These are phyloP conservation scores for Drosophila grimshawi DNA, from an alignment of 1,140 invertebrate species.

Conservation along the genomic window DNA sequence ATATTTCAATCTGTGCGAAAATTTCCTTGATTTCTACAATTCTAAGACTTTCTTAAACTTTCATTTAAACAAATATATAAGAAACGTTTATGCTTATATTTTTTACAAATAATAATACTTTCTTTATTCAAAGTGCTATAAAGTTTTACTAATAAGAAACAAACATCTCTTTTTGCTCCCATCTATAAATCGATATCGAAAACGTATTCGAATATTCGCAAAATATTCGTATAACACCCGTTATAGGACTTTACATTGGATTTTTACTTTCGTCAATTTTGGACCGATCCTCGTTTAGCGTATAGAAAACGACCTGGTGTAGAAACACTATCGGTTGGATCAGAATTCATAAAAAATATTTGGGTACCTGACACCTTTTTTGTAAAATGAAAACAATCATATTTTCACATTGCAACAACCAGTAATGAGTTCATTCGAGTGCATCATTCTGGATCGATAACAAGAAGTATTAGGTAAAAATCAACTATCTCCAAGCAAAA, in stretches of 20 bases:
- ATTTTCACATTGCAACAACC: constrained; percentile 98
- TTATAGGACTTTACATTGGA: constrained; percentile 98
- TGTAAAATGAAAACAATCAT: constrained; percentile 99
- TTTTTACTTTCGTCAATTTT: constrained; percentile 99
- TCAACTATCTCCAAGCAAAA: constrained; percentile 58
- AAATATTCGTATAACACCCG: constrained; percentile 14
- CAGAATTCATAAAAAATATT: constrained; percentile 98
- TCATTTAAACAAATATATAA: constrained; percentile 34
- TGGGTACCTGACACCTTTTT: constrained; percentile 99
- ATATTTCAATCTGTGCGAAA: constrained; percentile 19
- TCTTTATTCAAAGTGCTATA: constrained; percentile 33
- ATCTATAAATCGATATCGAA: constrained; percentile 18
- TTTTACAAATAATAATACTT: constrained; percentile 9
- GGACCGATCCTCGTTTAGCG: constrained; percentile 97
- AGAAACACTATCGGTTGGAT: constrained; percentile 95
- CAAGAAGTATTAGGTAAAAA: constrained; percentile 96
- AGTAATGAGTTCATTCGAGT: constrained; percentile 98
- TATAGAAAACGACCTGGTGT: constrained; percentile 94
- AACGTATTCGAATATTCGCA: constrained; percentile 29
- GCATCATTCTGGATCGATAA: constrained; percentile 96
- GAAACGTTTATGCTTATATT: constrained; percentile 9
- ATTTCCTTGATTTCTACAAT: constrained; percentile 20
- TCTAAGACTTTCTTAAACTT: constrained; percentile 30
- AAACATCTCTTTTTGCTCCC: constrained; percentile 59
- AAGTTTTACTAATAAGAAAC: constrained; percentile 55